A percentile compares a stretch with the other conserved stretches of the same genome.
These are phyloP conservation scores for Harpagoxenus sublaevis DNA, from an alignment of 2,888 invertebrate species.

Conservation along the genomic window DNA sequence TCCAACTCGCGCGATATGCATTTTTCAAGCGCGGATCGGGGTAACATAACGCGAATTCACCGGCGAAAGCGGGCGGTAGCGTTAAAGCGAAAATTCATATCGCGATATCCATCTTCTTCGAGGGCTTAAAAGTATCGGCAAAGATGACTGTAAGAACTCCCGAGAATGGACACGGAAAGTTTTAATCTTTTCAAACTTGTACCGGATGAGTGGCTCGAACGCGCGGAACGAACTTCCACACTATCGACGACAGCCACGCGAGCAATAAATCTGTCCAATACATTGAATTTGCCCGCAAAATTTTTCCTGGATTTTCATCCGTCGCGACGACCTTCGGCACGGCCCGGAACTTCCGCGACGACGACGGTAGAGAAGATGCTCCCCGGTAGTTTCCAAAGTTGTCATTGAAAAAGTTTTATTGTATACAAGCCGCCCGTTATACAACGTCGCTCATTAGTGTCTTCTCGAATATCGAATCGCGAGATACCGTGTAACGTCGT, in stretches of 20 bases:
- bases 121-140: slow-evolving; percentile 50
- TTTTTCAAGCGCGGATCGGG: slow-evolving; percentile 22
- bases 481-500: not conserved
- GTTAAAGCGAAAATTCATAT: slow-evolving; percentile 53
- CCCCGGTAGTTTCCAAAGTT: slow-evolving; percentile 31
- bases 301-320: slow-evolving; percentile 45
- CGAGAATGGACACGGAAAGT: slow-evolving; percentile 52
- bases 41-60: slow-evolving; percentile 24
- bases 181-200: slow-evolving; percentile 56
- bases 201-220: slow-evolving; percentile 44
- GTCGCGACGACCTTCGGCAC: slow-evolving; percentile 24
- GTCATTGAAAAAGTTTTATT: slow-evolving; percentile 51
- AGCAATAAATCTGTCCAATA: slow-evolving; percentile 53
- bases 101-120: slow-evolving; percentile 54
- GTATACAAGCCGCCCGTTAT: slow-evolving; percentile 24
- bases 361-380: not conserved
- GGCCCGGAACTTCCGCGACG: slow-evolving; percentile 1
- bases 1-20: slow-evolving; percentile 25
- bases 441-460: slow-evolving; percentile 46
- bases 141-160: slow-evolving; percentile 54
- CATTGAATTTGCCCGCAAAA: slow-evolving; percentile 52
- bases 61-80: not conserved
- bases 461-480: slow-evolving; percentile 16
- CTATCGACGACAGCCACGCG: slow-evolving; percentile 56
- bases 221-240: slow-evolving; percentile 36